These are phyloP conservation scores for Bombylius discolor DNA, from an alignment of 2,888 invertebrate genomes.

Conservation along the genomic window DNA sequence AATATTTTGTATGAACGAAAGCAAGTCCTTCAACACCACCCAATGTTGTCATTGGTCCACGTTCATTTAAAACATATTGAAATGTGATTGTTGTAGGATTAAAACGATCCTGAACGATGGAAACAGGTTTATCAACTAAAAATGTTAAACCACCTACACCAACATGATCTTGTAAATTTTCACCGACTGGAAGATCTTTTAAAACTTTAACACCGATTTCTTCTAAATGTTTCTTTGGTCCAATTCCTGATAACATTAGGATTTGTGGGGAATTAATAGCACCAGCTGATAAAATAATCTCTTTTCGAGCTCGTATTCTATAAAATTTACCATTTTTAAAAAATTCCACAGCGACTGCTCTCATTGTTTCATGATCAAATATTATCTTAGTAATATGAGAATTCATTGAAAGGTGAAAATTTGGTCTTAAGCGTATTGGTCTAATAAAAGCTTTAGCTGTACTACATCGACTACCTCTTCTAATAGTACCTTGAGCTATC, in stretches of 20 bases:
- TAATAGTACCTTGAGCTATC: conserved; percentile 69
- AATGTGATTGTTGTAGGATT: conserved; percentile 66
- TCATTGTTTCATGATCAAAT: conserved; percentile 59
- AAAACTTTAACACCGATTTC: conserved; percentile 59
- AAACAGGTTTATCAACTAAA: conserved; percentile 66
- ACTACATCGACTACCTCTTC: conserved; percentile 68
- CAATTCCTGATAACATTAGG: conserved; percentile 80
- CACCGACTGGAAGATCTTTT: conserved; percentile 62
- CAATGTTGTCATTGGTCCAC: conserved; percentile 75
- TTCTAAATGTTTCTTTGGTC: conserved; percentile 55
- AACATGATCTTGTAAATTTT: conserved; percentile 79
- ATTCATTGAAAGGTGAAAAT: conserved; percentile 69
- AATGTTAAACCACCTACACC: conserved; percentile 58
- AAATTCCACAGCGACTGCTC: conserved; percentile 70
- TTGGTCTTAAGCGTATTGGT: conserved; percentile 59
- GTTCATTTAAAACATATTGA: conserved; percentile 63
- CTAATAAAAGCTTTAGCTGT: conserved; percentile 78
- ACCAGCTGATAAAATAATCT: conserved; percentile 79
- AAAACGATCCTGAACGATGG: conserved; percentile 66
- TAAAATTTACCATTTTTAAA: conserved; percentile 57
- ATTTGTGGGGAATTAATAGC: conserved; percentile 86
- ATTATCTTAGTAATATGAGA: conserved; percentile 63
- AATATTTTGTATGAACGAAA: conserved; percentile 73
- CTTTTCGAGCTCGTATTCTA: conserved; percentile 60
- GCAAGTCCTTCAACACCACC: conserved; percentile 81